A percentile compares a stretch with the other conserved stretches of the same genome.
Conservation (phyloP, 2,888 invertebrate genomes). For the Caenorhabditis virilis region DNA sequence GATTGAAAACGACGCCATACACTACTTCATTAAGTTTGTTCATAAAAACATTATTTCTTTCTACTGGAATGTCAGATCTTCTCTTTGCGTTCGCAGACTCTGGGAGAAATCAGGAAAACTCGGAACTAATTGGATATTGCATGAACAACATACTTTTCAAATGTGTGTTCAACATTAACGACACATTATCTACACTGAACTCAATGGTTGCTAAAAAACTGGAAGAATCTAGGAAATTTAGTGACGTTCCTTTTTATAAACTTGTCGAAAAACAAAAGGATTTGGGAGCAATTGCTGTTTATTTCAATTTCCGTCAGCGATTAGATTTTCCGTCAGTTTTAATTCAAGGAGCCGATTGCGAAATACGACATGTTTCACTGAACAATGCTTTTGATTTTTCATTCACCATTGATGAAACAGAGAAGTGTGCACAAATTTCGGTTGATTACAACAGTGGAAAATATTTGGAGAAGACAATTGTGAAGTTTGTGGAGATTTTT, state of each 20-base stretch:
- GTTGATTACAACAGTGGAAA: conserved; percentile 51
- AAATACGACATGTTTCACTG: conserved; percentile 53
- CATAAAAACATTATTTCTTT: conserved; percentile 10
- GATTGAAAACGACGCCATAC: conserved; percentile 6
- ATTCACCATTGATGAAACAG: conserved; percentile 60
- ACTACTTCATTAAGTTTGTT: conserved; percentile 10
- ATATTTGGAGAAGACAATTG: conserved; percentile 38
- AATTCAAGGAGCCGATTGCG: conserved; percentile 29
- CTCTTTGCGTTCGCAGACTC: conserved; percentile 55
- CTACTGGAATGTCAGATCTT: conserved; percentile 3
- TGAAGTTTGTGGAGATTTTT: conserved; percentile 33
- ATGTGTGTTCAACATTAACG: neutral
- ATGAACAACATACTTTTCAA: conserved; percentile 55
- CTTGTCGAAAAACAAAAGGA: conserved; percentile 26
- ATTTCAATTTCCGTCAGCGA: conserved; percentile 53
- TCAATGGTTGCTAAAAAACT: conserved; percentile 22
- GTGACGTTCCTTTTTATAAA: conserved; percentile 35
- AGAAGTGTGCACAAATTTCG: conserved; percentile 34
- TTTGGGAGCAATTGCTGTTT: conserved; percentile 22
- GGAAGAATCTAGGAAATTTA: conserved; percentile 16
- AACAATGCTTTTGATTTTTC: conserved; percentile 60
- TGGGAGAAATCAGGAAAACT: conserved; percentile 48
- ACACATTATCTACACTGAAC: conserved; percentile 9
- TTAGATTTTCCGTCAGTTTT: conserved; percentile 59
- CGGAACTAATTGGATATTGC: conserved; percentile 60